These are phyloP conservation scores for Pachyseris speciosa DNA, from an alignment of 64 coral and sea anemone species.

Conservation along the genomic window DNA sequence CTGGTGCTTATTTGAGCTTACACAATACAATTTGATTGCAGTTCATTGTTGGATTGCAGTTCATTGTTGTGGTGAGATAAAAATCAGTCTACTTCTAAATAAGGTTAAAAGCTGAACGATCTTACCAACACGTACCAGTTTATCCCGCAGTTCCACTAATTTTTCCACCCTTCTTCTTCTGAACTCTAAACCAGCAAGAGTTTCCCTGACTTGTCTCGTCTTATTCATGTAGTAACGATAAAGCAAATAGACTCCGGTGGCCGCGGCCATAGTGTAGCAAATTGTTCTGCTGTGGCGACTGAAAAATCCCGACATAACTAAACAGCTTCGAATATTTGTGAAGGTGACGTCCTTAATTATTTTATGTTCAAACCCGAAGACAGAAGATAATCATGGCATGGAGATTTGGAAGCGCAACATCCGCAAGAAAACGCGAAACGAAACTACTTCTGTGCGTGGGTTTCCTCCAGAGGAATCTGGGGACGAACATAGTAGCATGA, in stretches of 20 bases:
- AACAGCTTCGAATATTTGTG: neutral
- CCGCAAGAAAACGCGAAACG: neutral
- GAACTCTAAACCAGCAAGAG: neutral
- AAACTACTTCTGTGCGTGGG: too few species aligned
- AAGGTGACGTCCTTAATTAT: neutral
- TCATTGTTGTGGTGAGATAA: too few species aligned
- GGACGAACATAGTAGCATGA: too few species aligned
- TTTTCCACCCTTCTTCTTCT: constrained; percentile 76
- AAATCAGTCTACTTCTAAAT: too few species aligned
- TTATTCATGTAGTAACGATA: constrained; percentile 3
- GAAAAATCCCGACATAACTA: neutral
- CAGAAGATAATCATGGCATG: neutral
- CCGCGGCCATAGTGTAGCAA: neutral
- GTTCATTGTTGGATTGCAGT: too few species aligned
- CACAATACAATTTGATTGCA: too few species aligned
- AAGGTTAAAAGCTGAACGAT: too few species aligned
- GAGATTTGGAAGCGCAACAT: too few species aligned
- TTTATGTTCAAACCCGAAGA: neutral
- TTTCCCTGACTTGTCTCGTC: constrained; percentile 7
- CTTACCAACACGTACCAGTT: constrained; percentile 60
- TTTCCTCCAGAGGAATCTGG: too few species aligned
- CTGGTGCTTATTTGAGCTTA: too few species aligned
- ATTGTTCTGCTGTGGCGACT: neutral
- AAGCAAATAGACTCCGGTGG: constrained; percentile 10
- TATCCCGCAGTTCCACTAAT: constrained; percentile 67